Evolutionary conservation across 2,888 invertebrate species (phyloP), one percentile per base, ranked within the genome.

Genomic region (Harpalus rufipes): DNA sequence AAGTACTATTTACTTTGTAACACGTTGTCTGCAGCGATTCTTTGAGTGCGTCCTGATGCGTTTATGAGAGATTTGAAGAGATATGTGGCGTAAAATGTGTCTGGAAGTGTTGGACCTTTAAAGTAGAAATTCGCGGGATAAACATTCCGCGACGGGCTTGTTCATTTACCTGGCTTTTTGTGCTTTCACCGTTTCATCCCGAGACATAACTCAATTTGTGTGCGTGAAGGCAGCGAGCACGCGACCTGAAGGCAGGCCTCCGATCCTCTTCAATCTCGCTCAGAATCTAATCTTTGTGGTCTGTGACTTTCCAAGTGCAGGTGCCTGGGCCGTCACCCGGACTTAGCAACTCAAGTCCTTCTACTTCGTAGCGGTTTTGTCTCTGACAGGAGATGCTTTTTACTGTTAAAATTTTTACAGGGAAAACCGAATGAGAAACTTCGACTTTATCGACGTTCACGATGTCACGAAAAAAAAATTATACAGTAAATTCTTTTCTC

Each of bases 271-370:
- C 81, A 81, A 81, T 72, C 68, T 81, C 72, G 81, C 32, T 68
- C 81, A 56, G 56, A 81, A 81, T 81, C 81, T 72, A 81, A 81
- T 81, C 81, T 81, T 32, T 21, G 81, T 39, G 68, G 81, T 81
- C 72, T 51, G 68, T 72, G 81, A 81, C 81, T 65, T 65, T 81
- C 65, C 81, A 81, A 81, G 63, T 65, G 81, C 63, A 63, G 65
- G 81, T 81, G 81, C 81, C 7, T 7, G 16, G 16, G 5, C 59
- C 59, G 32, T 59, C 61, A 59, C 61, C 10, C 39, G 10, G 44
- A 10, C 79, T 59, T 80, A 78, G 58, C 58, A 5, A 5, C 32
- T 32, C 32, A 32, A 32, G 32, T 32, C 5, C 3, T 32, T 74
- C 32, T n/a, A 39, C 16, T 18, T 76, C 44, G 18, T 16, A 39